Base-by-base conservation (phyloP, 2,797 vertebrate genomes). In the Sebastes glaucus region DNA sequence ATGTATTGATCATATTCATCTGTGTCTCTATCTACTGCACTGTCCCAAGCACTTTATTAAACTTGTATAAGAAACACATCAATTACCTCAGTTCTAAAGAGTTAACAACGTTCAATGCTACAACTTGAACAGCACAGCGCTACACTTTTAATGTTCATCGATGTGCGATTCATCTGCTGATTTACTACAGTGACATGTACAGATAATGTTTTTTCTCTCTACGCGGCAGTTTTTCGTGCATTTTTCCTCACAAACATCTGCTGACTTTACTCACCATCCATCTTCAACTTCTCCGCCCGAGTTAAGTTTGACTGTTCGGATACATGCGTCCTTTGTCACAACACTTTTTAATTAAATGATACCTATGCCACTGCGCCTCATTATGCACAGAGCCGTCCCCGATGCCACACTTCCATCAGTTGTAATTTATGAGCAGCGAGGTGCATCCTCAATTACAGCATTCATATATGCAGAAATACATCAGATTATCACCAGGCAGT, bases 291-390 rank as follows among this genome's bases (percentile, higher is more conserved):
- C 64, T 63, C 75, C 61, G 66, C 80, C 35, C 11, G 35, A 85
- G 67, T 79, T 84, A 69, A 86, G 72, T 83, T 84, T 78, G 74
- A 82, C 77, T 88, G 71, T 88, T 85, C 82, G 71, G 70, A 86
- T 88, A 64, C 84, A 74, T 59, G 62, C 30, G 10, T 86, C 77
- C 55, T 89, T 92, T 89, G 89, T 91, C 83, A 81, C 75, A 70
- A 85, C 82, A 88, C 82, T 89, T 94, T 93, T 92, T 91, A 93
- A 95, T 94, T 90, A 93, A 95, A 93, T 92, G 90, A 91, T 93
- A 92, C 81, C 85, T 90, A 77, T 90, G 81, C 85, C 75, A 77
- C 82, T 23, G 81, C 80, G 90, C 81, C 77, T 87, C 84, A 92
- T 93, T 92, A 91, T 92, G 89, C 87, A 69, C 73, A 27, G 72